Conservation (phyloP, 2,113 vertebrate species). For the Cebus imitator region DNA sequence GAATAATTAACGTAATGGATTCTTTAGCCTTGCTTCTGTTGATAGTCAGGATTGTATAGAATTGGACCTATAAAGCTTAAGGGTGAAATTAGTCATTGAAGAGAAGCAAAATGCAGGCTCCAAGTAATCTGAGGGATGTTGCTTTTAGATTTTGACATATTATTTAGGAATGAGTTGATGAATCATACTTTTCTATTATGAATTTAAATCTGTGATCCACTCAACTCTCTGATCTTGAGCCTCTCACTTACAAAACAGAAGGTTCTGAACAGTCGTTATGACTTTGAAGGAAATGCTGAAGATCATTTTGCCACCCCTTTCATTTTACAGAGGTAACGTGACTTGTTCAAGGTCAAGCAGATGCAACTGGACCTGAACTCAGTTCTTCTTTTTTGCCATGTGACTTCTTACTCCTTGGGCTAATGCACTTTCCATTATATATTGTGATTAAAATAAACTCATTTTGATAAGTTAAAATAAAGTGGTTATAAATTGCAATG, state of each 20-base stretch:
- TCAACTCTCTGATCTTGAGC: background rate
- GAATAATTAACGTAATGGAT: background rate
- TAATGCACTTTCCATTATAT: background rate
- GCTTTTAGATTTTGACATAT: background rate
- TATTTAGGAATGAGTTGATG: slow-evolving; percentile 1
- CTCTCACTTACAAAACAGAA: background rate
- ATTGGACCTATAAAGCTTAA: background rate
- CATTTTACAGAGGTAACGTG: background rate
- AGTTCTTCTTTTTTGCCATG: background rate
- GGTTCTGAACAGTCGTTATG: background rate
- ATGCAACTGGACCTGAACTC: background rate
- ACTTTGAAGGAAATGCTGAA: background rate
- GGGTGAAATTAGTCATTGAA: background rate
- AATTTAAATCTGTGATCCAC: background rate
- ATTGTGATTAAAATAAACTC: background rate
- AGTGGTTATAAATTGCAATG: background rate
- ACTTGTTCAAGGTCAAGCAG: background rate
- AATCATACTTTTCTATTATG: background rate
- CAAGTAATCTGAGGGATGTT: background rate
- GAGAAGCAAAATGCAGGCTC: background rate
- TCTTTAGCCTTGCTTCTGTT: background rate
- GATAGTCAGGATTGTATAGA: background rate
- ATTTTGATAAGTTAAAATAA: background rate
- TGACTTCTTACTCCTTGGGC: background rate
- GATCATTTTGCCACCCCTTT: background rate